phyloP scores from a whole-genome alignment of 2,888 invertebrate species.

The Lithosia quadra region DNA sequence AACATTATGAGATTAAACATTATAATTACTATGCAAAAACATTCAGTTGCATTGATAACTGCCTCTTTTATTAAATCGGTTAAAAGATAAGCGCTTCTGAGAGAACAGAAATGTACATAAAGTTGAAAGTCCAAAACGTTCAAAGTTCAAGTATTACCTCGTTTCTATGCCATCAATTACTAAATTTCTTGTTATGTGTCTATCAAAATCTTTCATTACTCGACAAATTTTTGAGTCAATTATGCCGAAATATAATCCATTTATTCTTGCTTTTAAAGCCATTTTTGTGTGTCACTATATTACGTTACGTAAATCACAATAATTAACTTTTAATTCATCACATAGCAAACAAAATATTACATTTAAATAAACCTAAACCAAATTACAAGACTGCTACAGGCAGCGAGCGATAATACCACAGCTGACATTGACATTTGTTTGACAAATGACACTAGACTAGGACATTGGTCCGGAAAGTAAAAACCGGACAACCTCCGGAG shows the following conservation, averaged over 20 bases:
- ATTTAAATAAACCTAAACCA: too few species aligned
- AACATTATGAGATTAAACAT: too few species aligned
- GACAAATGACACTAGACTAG: too few species aligned
- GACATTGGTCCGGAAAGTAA: too few species aligned
- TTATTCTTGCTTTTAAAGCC: neutral
- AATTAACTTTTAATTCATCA: neutral
- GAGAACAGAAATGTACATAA: neutral
- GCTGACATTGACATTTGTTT: too few species aligned
- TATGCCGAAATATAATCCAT: slow-evolving; percentile 9
- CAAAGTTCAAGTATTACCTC: slow-evolving; percentile 62
- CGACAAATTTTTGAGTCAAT: slow-evolving; percentile 16
- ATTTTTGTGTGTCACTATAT: slow-evolving; percentile 5
- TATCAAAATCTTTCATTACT: slow-evolving; percentile 56
- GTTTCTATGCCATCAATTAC: slow-evolving; percentile 57
- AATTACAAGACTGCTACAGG: neutral
- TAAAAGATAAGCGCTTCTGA: neutral
- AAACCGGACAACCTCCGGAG: too few species aligned
- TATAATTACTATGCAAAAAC: too few species aligned
- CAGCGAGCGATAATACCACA: too few species aligned
- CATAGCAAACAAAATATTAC: neutral
- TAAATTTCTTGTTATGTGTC: slow-evolving; percentile 65
- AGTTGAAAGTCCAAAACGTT: slow-evolving; percentile 5
- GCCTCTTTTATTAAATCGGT: neutral
- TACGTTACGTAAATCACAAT: neutral
- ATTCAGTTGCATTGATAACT: too few species aligned